Base-by-base conservation (phyloP, 2,888 invertebrate species). In the Pelosia muscerda region DNA sequence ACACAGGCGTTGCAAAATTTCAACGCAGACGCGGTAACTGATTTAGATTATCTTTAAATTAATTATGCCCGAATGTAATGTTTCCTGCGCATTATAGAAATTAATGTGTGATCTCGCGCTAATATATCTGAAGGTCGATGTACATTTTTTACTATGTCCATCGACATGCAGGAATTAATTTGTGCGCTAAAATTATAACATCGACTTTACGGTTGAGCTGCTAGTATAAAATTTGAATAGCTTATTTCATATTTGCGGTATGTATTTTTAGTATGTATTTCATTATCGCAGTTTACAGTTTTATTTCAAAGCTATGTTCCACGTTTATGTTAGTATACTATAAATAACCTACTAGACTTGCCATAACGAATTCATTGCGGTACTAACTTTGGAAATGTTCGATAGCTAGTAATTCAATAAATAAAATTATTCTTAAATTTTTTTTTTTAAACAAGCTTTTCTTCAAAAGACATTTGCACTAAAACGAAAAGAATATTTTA, bases 1-100 rank as follows among this genome's bases (percentile, higher is more conserved):
- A 69, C 53, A 71, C 57, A 42, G 10, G 19, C 8, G 34, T 74
- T 78, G 49, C 66, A 72, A 63, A 38, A 61, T 53, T 34, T 61
- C 34, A 53, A 25, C 61, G 60, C 31, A 38, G 66, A 61, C 49
- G 25, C 55, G 6, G 63, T 55, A 23, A 54, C 59, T 66, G 53
- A n/a, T 63, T 34, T 31, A 60, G 38, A 69, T 59, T 26, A 59
- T 63, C n/a, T 59, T 56, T 3, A 49, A 60, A 68, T 53, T 68
- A 57, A 68, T 56, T 65, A 62, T 25, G 59, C 49, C 38, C 61
- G 4, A 42, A 42, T 42, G 8, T 25, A 60, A 28, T 25, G 28
- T 38, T 54, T 34, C 54, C 55, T 63, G 55, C 55, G 31, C 58
- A 26, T 25, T 63, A 58, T 15, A 53, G 13, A 23, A 65, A 53